Base-by-base conservation (phyloP, 1,140 invertebrate genomes). In the Pristionchus pacificus region DNA sequence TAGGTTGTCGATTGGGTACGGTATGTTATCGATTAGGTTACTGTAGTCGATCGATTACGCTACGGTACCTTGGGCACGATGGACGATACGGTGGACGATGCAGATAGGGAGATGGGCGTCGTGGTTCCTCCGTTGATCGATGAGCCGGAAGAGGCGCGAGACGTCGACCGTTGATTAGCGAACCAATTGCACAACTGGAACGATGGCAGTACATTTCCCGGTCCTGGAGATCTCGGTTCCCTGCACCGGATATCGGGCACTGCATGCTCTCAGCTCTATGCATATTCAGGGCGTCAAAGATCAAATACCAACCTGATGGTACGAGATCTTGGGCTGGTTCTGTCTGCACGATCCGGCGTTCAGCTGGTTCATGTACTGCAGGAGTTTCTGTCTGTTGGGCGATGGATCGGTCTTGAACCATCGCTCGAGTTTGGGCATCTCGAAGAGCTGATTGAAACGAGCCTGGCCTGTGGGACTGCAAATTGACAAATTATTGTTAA, bases 111-210 rank as follows among this genome's bases (percentile, higher is more conserved):
- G 1, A 61, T 75, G 60, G 24, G 32, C 19, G 58, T 71, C 6
- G 33, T 49, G 24, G 13, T 25, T 49, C n/a, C 25, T 19, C 25
- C 33, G 68, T 29, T 72, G 28, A 15, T 33, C 24, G 29, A 25
- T 2, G 28, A 59, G 38, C 28, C 25, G 31, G 27, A 28, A 49
- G 38, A 70, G 74, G 72, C 31, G 1, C 72, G 72, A 33, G 59
- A 28, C 19, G 38, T 60, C 14, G 80, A 74, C 2, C 81, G 66
- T 55, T 79, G 74, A 61, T 83, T 83, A 2, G 74, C 69, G 65
- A 82, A 83, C 81, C 81, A 82, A 68, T 82, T 82, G 69, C 80
- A 82, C 27, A 82, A 80, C 72, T 82, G 80, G 15, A 72, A n/a
- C 30, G 25, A 28, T 32, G 2, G 49, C 2, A 24, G 19, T 68